Conservation (phyloP, 2,888 invertebrate species). For the Barypeithes pellucidus region DNA sequence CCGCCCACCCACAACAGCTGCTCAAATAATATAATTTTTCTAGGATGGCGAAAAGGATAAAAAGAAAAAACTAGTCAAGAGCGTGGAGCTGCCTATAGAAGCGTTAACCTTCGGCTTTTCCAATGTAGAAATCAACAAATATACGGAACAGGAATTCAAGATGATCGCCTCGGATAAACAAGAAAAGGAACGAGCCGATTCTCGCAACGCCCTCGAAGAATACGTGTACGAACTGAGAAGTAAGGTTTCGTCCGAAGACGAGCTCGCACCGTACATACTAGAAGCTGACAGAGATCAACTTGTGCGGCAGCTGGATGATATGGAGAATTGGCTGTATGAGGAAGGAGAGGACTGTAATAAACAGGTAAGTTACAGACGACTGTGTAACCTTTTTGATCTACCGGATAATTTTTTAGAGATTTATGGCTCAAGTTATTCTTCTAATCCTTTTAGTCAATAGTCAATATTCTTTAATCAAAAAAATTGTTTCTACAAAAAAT, state of each 20-base stretch:
- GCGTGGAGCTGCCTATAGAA: constrained; percentile 89
- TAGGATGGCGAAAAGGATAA: constrained; percentile 79
- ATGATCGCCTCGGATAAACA: constrained; percentile 83
- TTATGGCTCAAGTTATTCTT: too few relatives aligned
- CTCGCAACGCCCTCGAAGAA: constrained; percentile 97
- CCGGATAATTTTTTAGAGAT: too few relatives aligned
- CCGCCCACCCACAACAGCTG: too few relatives aligned
- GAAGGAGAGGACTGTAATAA: constrained; percentile 93
- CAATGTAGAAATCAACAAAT: constrained; percentile 81
- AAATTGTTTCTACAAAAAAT: too few relatives aligned
- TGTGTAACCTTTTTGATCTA: neutral
- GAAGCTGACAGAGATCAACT: constrained; percentile 80
- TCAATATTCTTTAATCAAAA: too few relatives aligned
- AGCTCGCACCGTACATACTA: constrained; percentile 81
- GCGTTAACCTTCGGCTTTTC: constrained; percentile 82
- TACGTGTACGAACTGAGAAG: constrained; percentile 97
- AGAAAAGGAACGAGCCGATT: constrained; percentile 96
- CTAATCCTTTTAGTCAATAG: too few relatives aligned
- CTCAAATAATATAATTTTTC: constrained; percentile 35
- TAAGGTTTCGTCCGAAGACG: constrained; percentile 82
- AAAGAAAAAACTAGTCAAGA: constrained; percentile 86
- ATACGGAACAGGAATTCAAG: constrained; percentile 78
- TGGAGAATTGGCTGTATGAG: constrained; percentile 98
- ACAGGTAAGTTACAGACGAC: constrained; percentile 46
- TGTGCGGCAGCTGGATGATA: constrained; percentile 81